phyloP scores from a whole-genome alignment of 2,888 invertebrate species.

The Camptogramma bilineatum region DNA sequence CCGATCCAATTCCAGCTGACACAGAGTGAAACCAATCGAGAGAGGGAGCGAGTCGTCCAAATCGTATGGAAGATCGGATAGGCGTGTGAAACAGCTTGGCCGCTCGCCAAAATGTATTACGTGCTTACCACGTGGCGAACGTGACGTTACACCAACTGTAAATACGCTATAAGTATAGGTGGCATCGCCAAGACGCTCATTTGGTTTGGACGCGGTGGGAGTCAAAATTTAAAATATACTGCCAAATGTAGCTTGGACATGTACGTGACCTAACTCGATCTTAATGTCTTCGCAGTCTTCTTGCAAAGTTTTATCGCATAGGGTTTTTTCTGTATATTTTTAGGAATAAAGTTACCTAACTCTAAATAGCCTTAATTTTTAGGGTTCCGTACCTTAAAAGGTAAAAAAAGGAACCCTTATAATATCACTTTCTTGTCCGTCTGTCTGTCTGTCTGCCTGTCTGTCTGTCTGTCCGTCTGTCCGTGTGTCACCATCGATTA shows the following conservation, averaged over 20 bases:
- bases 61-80: conserved; percentile 59
- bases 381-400: no score
- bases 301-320: no score
- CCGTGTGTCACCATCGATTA: no score
- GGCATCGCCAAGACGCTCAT: conserved; percentile 37
- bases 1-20: conserved; percentile 45
- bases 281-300: no score
- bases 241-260: conserved; percentile 9
- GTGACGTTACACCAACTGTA: conserved; percentile 50
- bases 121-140: conserved; percentile 50
- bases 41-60: conserved; percentile 49
- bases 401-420: no score
- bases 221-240: conserved; percentile 30
- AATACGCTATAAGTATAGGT: conserved; percentile 45
- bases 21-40: conserved; percentile 58
- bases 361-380: no score
- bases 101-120: conserved; percentile 57
- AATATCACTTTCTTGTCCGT: no score
- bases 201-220: conserved; percentile 28
- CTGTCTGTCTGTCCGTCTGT: no score
- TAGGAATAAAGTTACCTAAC: no score
- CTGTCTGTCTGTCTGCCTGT: no score
- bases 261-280: conserved; percentile 11
- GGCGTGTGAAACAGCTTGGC: conserved; percentile 54
- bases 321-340: no score